Base-by-base conservation (phyloP, 2,113 vertebrate genomes). In the Clarias macrocephalus region DNA sequence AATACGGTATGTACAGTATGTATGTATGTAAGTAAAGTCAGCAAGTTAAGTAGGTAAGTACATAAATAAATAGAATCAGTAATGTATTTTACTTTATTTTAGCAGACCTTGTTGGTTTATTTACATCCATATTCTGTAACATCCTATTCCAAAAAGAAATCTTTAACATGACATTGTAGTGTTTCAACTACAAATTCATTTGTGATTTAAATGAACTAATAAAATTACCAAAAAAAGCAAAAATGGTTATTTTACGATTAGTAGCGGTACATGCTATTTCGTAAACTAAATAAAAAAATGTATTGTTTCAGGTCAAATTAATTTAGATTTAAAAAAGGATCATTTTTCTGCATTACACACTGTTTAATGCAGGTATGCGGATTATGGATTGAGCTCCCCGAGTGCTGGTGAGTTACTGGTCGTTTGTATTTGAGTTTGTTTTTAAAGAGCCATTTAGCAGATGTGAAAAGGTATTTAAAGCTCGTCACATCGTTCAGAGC, bases 381-480 rank as follows among this genome's bases (percentile, higher is more conserved):
- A 7, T 77, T 8, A 25, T 9, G 5, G 52, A 28, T 30, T 3
- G 76, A 18, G 16, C 16, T 30, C 37, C 56, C 56, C 12, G 18
- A 30, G 11, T 1, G 28, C 56, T 12, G 56, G 56, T 2, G 9
- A 21, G 28, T 23, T 3, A 65, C 65, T 52, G 60, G 37, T 65
- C 5, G 1, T 65, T 63, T 65, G 33, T 82, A n/a, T 82, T 3
- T 10, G 23, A 42, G 59, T 65, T 65, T 37, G 54, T 59, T 80
- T 9, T 80, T 59, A 63, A 82, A 63, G 19, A 65, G 15, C 37
- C 23, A 48, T 66, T 82, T 19, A 28, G 37, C 80, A 48, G 80
- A 63, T 63, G 33, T 63, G 77, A 63, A 62, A 65, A 82, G 80
- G 60, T 82, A 62, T 82, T 82, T 66, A 82, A 82, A 28, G 37